Evolutionary conservation across 2,888 invertebrate species (phyloP), one percentile per base, ranked within the genome.

Genomic region (Pollenia angustigena): DNA sequence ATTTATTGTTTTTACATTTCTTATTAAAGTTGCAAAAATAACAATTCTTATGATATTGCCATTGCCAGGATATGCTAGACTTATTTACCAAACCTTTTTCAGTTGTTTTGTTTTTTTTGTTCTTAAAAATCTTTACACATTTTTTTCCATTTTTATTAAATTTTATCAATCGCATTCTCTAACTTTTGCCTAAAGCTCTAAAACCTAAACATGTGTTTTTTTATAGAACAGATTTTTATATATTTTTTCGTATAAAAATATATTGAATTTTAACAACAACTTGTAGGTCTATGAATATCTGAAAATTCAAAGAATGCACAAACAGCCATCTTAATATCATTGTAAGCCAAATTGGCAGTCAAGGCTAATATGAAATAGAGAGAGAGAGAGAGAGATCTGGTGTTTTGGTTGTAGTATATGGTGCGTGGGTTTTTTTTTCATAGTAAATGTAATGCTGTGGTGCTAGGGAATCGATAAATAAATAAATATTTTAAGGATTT

Each of bases 401-500:
- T 66, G 16, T 66, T 40, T 11, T n/a, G n/a, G 66, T 46, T 78
- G 56, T 18, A 7, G 2, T 32, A 1, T 44, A 11, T 14, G 40
- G 11, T 56, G 46, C 44, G 58, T 72, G 76, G 44, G 32, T 54
- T 18, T 32, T 66, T 64, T 40, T 12, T n/a, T n/a, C n/a, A 16
- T 4, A 32, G 32, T 32, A 12, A 18, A 23, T 23, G 9, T 50
- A 18, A 48, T 14, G 42, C 18, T 42, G 8, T 54, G 44, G 54
- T 66, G 76, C 14, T 2, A 48, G 32, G 56, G 66, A 66, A 66
- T 78, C 64, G 48, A 64, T 64, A 18, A 11, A 64, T 62, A 66
- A 66, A 78, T 52, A 76, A 54, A 66, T 54, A 44, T 54, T 40
- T 76, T n/a, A 76, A 54, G 76, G 23, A 64, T 32, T 48, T 54